phyloP scores from a whole-genome alignment of 2,797 vertebrate genomes.

The Semaprochilodus insignis region DNA sequence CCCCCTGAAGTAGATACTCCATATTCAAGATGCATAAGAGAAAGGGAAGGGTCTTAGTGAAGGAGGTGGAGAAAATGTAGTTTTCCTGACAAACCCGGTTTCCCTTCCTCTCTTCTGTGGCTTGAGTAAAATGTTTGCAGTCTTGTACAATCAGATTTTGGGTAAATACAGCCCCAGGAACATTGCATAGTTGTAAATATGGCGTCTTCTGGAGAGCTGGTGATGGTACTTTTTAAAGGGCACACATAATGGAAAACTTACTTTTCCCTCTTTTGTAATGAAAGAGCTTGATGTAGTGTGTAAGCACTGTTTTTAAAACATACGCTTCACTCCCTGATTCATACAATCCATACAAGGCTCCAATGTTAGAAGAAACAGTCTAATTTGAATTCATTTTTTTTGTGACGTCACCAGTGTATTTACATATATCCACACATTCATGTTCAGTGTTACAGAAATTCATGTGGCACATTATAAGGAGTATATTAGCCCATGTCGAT shows the following conservation, averaged over 20 bases:
- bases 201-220: neutral
- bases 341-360: neutral
- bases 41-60: neutral
- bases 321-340: neutral
- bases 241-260: neutral
- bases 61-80: neutral
- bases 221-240: neutral
- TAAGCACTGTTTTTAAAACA: neutral
- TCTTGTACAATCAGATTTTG: neutral
- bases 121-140: neutral
- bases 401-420: no score
- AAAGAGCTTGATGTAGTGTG: neutral
- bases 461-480: no score
- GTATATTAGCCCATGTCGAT: no score
- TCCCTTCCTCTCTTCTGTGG: neutral
- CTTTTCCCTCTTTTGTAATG: neutral
- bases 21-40: neutral
- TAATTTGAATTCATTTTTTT: no score
- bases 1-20: neutral
- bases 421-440: no score
- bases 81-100: neutral
- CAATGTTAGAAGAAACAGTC: no score
- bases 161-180: no score
- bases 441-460: no score
- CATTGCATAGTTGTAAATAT: neutral